Evolutionary conservation across 2,888 invertebrate genomes (phyloP), one percentile per base, ranked within the genome.

Genomic region (Octodonta nipae): DNA sequence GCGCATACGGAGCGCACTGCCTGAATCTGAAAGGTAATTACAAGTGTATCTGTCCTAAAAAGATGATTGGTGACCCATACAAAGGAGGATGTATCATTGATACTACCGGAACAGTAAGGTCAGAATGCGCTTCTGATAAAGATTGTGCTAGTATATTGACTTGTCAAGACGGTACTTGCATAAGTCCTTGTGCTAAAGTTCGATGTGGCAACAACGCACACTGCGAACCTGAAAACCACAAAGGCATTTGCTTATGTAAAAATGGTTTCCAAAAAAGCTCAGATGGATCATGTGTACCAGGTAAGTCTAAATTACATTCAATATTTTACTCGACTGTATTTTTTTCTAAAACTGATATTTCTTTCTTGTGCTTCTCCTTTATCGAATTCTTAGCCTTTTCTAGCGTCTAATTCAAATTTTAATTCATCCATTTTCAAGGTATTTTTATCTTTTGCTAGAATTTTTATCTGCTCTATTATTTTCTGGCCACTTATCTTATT

Each of bases 1-100:
- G 89, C 55, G 86, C 78, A 5, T 80, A 81, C 50, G 85, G 81
- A n/a, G 86, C 89, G 3, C 80, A 82, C 49, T 91, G 91, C 51
- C 69, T 88, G 28, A 89, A 89, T 54, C 74, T 79, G 53, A 79
- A 82, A 54, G 89, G 88, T 12, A 81, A 83, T 26, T 87, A 80
- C 55, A 77, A 80, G 51, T 91, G 91, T 56, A 74, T 79, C 31
- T 89, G 87, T 55, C 85, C 87, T 0, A 74, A 73, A 43, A 84
- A 84, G 42, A 80, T 79, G 65, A 70, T 72, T 3, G 89, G 89
- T 5, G 86, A 89, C 65, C 75, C 89, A 1, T 88, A 87, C 52
- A 81, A 80, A 59, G 69, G 71, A 24, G 87, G 86, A 42, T 91
- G 89, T 67, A 63, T 67, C 13, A 64, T 72, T 12, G 65, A 67